Percentiles rank a stretch among this genome's conserved stretches.
Evolutionary conservation across 1,140 invertebrate species (phyloP).

Genomic region (Melanaphis sacchari): DNA sequence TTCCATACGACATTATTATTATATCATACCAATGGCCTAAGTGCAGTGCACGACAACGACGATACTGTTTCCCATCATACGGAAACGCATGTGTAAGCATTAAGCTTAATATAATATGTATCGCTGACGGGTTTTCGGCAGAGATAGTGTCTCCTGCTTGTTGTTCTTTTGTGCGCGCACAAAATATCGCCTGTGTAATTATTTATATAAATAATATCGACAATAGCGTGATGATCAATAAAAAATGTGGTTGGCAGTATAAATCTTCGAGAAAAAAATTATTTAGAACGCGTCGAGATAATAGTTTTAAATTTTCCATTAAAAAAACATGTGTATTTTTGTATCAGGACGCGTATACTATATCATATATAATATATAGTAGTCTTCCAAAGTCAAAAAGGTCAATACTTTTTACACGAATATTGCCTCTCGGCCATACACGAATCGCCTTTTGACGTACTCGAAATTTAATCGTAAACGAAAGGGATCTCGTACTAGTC

Average conservation of each 20-base stretch:
- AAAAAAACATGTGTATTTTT: too few relatives aligned
- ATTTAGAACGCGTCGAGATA: too few relatives aligned
- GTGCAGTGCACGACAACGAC: not conserved
- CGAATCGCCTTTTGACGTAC: not conserved
- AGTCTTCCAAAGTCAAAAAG: not conserved
- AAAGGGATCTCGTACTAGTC: not conserved
- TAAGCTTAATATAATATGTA: not conserved
- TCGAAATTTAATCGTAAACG: not conserved
- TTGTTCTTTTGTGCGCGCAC: not conserved
- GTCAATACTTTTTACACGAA: not conserved
- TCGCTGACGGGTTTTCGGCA: not conserved
- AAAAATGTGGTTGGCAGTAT: not conserved
- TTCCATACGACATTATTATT: not conserved
- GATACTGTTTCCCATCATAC: not conserved
- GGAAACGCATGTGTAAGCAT: not conserved
- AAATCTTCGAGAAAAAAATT: not conserved
- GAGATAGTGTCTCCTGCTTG: not conserved
- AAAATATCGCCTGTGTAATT: not conserved
- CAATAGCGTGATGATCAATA: too few relatives aligned
- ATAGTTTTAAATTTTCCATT: too few relatives aligned
- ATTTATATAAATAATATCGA: too few relatives aligned
- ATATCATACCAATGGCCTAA: not conserved
- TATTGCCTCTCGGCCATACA: too few relatives aligned
- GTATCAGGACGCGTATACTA: too few relatives aligned
- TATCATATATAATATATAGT: too few relatives aligned